phyloP scores from a whole-genome alignment of 2,113 vertebrate genomes.

The Mesoclemmys tuberculata region DNA sequence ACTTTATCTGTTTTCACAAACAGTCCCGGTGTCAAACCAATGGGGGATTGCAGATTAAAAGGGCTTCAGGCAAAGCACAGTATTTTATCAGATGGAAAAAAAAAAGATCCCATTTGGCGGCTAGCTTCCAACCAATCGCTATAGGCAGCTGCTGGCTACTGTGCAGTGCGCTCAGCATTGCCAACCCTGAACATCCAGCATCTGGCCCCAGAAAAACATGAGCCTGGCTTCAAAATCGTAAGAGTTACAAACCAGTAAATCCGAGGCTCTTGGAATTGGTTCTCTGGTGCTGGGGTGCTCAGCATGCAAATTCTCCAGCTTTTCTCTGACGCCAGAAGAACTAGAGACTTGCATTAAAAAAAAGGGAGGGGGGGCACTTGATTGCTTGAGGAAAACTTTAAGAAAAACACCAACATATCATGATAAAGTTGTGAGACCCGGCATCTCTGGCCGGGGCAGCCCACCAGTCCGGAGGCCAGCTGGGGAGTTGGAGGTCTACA shows the following conservation, averaged over 20 bases:
- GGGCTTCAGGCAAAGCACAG: slow-evolving; percentile 15
- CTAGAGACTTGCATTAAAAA: background rate
- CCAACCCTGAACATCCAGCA: background rate
- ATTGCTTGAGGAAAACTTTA: background rate
- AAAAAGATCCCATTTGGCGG: background rate
- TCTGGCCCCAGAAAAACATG: background rate
- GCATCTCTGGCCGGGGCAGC: background rate
- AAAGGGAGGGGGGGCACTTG: accelerated
- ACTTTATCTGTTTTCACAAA: background rate
- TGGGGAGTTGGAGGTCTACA: background rate
- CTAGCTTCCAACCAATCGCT: background rate
- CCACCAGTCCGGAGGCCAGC: background rate
- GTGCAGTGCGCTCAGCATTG: background rate
- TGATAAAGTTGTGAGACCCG: background rate
- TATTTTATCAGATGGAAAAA: slow-evolving; percentile 19
- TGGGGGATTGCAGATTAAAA: slow-evolving; percentile 24
- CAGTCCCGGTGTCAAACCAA: background rate
- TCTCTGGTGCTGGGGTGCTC: background rate
- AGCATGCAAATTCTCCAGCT: background rate
- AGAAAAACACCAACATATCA: background rate
- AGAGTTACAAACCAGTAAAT: slow-evolving; percentile 18
- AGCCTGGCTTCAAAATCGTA: slow-evolving; percentile 38
- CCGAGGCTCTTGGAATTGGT: background rate
- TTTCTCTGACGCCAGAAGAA: background rate
- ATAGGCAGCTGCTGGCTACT: background rate